Percentiles rank a stretch among this genome's conserved stretches.
Evolutionary conservation across 1,140 invertebrate genomes (phyloP).

Genomic region (Brachionus asplanchnoidis): DNA sequence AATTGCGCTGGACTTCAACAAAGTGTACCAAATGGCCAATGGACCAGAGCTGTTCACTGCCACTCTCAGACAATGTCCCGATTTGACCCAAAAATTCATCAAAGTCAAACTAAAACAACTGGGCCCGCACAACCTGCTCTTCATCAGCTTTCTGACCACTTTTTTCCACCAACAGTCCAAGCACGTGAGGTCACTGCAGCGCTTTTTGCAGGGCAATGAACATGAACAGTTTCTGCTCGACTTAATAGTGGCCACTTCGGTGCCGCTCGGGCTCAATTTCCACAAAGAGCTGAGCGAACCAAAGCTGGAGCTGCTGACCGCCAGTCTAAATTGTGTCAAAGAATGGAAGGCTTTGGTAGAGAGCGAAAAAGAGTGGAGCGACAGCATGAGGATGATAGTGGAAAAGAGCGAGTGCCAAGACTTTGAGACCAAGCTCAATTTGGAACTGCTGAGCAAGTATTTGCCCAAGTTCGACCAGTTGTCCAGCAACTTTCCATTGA

Average conservation of each 20-base stretch:
- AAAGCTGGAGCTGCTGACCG: background rate
- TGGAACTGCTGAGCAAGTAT: constrained; percentile 22
- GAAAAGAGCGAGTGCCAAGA: background rate
- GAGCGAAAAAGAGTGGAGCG: background rate
- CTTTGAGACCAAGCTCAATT: background rate
- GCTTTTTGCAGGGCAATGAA: background rate
- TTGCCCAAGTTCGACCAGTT: background rate
- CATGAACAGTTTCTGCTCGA: background rate
- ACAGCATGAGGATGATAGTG: background rate
- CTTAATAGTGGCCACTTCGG: background rate
- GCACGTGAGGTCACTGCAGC: background rate
- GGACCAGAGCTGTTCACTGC: background rate
- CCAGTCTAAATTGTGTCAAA: constrained; percentile 14
- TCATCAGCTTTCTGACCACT: background rate
- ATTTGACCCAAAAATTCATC: constrained; percentile 7
- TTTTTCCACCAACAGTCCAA: background rate
- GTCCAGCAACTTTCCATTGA: background rate
- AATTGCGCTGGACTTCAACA: background rate
- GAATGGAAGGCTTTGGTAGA: background rate
- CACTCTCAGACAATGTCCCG: background rate
- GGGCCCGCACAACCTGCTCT: background rate
- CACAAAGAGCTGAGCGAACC: background rate
- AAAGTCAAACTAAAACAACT: constrained; percentile 28
- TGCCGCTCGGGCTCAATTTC: background rate
- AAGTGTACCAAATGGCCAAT: background rate